Base-by-base conservation (phyloP, 2,797 vertebrate genomes). In the Phyllotis vaccarum region DNA sequence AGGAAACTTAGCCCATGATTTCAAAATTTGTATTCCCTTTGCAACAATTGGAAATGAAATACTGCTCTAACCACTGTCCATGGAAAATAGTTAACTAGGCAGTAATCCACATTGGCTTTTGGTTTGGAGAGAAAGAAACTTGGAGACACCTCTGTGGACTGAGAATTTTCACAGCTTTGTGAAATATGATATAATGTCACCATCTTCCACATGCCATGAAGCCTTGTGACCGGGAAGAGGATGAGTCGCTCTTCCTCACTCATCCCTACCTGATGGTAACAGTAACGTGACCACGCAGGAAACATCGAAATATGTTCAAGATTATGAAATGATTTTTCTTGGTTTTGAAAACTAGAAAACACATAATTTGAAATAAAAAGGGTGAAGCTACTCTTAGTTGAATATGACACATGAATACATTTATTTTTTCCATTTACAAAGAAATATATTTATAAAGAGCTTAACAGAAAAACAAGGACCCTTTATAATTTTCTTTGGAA, bases 151-250 rank as follows among this genome's bases (percentile, higher is more conserved):
- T 79, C 90, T 4, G 1, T 58, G 24, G 24, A 78, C 52, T 9
- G 9, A 4, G 16, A 60, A n/a, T 60, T 66, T 19, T 7, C 19
- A 37, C 14, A 29, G 86, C 72, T 54, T 14, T 0, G 6, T 43
- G 31, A 7, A 83, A 54, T 8, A 0, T 2, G 19, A 13, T 43
- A 40, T 2, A 6, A 11, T 7, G 10, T 12, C 0, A 0, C 62
- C 13, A 2, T 2, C 68, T 3, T 6, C 2, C 1, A 5, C 2
- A 0, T 0, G 34, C 58, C 2, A 2, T 21, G 2, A 12, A 31
- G 1, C 1, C 0, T 1, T 0, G 0, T 0, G 24, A 6, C 11
- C 1, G 56, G 0, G n/a, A 5, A 9, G 0, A 0, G 0, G 22
- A 27, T 8, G 37, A 64, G 6, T 46, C 14, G 6, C n/a, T n/a